Base-by-base conservation (phyloP, 1,140 invertebrate genomes). In the Phortica variegata region DNA sequence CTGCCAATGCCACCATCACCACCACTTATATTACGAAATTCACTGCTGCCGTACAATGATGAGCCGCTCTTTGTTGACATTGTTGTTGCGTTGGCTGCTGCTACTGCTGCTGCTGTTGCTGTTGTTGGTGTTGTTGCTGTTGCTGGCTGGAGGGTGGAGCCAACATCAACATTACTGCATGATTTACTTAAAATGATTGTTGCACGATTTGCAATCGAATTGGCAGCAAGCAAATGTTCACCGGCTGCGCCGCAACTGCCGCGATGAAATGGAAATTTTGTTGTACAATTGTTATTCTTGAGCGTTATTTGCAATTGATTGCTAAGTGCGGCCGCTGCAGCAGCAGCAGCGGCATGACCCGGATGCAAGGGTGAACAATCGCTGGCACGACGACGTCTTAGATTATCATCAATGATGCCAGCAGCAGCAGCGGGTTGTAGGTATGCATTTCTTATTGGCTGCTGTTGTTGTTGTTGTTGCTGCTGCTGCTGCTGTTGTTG, bases 151-250 rank as follows among this genome's bases (percentile, higher is more conserved):
- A 15, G 46, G 7, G 34, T 40, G 19, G 36, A 37, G 45, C 56
- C 65, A 9, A 61, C 66, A 18, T 74, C 71, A 1, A 74, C 71
- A 54, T 74, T 74, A 51, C 63, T 69, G 52, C 71, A 74, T 6
- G 71, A 74, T n/a, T 74, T 74, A 21, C 71, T 74, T 15, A 74
- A 10, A 2, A 74, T 74, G 33, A 74, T 69, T 15, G 71, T 73
- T 36, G 71, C 59, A 0, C 71, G 56, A 54, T 74, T 74, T 41
- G 71, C 71, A 29, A 74, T 74, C 6, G 71, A 71, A 43, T 74
- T 74, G 47, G 71, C 71, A 0, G 71, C 71, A 38, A 74, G 6
- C 31, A 74, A 36, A 48, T 74, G 71, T 29, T 74, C 71, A 2
- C 66, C 71, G 5, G 71, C 66, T 1, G 63, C 71, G 1, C 71